Evolutionary conservation across 2,797 vertebrate species (phyloP).

Genomic region (Galago senegalensis): DNA sequence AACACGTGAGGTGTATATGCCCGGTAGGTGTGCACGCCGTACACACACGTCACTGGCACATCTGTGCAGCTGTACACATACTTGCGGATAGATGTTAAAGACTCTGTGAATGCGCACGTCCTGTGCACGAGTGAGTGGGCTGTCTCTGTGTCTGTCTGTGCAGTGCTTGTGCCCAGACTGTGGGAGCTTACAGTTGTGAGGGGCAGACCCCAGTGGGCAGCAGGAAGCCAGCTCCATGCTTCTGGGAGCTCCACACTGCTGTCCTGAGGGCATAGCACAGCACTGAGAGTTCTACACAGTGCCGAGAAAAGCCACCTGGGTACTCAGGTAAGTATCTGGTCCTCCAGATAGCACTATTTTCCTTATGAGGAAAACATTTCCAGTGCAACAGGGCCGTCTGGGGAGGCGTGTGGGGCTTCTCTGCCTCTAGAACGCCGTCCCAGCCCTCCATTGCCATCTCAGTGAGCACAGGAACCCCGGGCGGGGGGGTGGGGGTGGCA

Average conservation of each 20-base stretch:
- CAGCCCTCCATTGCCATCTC: background rate
- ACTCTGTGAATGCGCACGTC: accelerated
- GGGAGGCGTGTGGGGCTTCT: background rate
- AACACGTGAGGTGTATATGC: accelerated
- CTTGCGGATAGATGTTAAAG: background rate
- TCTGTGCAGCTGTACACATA: accelerated
- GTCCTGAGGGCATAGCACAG: background rate
- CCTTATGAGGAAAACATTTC: background rate
- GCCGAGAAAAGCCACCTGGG: background rate
- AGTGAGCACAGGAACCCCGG: accelerated
- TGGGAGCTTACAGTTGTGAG: accelerated
- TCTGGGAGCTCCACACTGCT: accelerated
- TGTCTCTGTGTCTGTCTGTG: no score
- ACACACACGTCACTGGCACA: accelerated
- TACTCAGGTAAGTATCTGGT: background rate
- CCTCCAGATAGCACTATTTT: background rate
- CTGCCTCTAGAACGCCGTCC: background rate
- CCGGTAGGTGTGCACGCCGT: accelerated
- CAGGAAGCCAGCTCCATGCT: accelerated
- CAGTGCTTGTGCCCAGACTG: accelerated
- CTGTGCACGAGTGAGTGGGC: accelerated
- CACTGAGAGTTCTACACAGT: accelerated
- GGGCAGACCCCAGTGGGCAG: no score
- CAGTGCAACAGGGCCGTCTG: background rate
- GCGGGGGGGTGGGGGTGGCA: background rate